A percentile compares a stretch with the other conserved stretches of the same genome.
These are phyloP conservation scores for Trachops cirrhosus DNA, from an alignment of 2,797 vertebrate species.

Conservation along the genomic window DNA sequence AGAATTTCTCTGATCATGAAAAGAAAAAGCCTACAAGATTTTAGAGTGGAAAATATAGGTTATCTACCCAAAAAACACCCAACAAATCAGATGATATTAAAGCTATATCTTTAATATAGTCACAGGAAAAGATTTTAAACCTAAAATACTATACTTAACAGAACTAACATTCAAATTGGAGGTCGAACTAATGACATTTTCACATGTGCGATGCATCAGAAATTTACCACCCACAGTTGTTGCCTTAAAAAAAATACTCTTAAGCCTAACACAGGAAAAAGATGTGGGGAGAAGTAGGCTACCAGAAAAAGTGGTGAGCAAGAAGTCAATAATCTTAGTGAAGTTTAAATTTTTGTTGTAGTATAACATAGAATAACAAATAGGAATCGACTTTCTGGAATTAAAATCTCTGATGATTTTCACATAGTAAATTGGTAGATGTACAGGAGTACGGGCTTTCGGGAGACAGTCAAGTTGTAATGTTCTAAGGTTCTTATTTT, in stretches of 20 bases:
- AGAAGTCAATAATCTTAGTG: neutral
- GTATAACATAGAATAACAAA: neutral
- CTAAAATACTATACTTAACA: neutral
- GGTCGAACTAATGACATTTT: neutral
- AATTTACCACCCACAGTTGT: neutral
- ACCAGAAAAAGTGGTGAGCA: neutral
- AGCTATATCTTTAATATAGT: neutral
- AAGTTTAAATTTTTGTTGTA: neutral
- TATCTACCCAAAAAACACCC: neutral
- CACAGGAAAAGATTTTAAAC: neutral
- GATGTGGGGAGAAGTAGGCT: neutral
- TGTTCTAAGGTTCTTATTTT: neutral
- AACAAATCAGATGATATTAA: neutral
- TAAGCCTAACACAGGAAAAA: neutral
- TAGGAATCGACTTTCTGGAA: constrained; percentile 7
- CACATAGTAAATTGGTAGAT: neutral
- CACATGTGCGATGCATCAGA: neutral
- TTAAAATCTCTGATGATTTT: constrained; percentile 26
- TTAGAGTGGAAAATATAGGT: neutral
- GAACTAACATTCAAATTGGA: neutral
- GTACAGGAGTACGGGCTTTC: neutral
- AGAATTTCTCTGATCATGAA: neutral
- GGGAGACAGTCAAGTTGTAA: neutral
- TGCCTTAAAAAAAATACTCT: constrained; percentile 9
- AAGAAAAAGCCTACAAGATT: neutral